phyloP scores from a whole-genome alignment of 2,113 vertebrate species.

The Serilophus lunatus region DNA sequence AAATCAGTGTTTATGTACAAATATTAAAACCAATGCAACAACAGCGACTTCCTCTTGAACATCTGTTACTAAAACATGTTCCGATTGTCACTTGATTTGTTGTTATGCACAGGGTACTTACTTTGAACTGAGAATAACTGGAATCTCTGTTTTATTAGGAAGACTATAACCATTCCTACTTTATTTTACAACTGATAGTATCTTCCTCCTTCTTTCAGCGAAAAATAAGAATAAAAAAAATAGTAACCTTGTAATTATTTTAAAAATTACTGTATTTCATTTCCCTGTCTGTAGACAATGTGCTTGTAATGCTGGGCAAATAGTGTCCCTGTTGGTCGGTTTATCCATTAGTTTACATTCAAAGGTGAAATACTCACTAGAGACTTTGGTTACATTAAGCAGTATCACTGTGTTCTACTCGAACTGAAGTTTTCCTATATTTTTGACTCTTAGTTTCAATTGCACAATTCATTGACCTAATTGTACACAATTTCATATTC shows the following conservation, averaged over 20 bases:
- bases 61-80: constrained; percentile 86
- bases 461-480: constrained; percentile 78
- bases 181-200: constrained; percentile 63
- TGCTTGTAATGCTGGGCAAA: constrained; percentile 75
- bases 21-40: constrained; percentile 92
- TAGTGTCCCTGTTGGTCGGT: constrained; percentile 78
- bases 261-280: constrained; percentile 70
- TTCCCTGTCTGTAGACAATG: constrained; percentile 72
- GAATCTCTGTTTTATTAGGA: constrained; percentile 64
- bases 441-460: constrained; percentile 66
- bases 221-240: constrained; percentile 72
- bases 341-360: constrained; percentile 86
- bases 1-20: constrained; percentile 98
- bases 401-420: constrained; percentile 74
- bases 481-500: constrained; percentile 70
- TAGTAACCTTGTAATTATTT: constrained; percentile 69
- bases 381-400: constrained; percentile 92
- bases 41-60: constrained; percentile 92
- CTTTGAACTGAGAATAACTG: constrained; percentile 53
- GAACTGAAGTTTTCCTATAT: constrained; percentile 66
- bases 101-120: constrained; percentile 67
- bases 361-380: constrained; percentile 79
- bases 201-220: constrained; percentile 64
- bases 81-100: constrained; percentile 95
- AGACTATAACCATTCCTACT: constrained; percentile 56